Evolutionary conservation across 2,797 vertebrate genomes (phyloP).

Genomic region (Gymnothorax reevesii): DNA sequence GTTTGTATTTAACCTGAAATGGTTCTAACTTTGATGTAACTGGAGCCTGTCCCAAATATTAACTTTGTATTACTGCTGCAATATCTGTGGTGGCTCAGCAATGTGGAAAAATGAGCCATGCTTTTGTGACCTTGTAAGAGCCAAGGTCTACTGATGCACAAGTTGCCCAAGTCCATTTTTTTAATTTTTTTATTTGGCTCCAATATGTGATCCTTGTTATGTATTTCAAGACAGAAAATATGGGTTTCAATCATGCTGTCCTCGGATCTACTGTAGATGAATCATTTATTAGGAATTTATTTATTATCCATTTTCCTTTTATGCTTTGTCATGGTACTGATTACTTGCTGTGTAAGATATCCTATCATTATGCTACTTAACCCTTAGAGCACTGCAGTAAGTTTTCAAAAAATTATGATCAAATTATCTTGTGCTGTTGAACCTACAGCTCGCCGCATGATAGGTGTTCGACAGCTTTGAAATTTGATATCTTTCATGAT

Average conservation of each 20-base stretch:
- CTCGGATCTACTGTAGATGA: not conserved
- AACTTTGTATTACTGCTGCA: conserved; percentile 24
- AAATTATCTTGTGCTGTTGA: too few species aligned
- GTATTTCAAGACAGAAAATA: not conserved
- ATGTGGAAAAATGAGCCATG: conserved; percentile 24
- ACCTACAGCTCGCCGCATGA: too few species aligned
- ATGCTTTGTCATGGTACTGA: not conserved
- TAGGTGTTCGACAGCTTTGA: too few species aligned
- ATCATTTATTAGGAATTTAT: not conserved
- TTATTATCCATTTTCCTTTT: not conserved
- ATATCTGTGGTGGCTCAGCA: conserved; percentile 37
- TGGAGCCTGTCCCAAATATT: not conserved
- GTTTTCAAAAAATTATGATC: too few species aligned
- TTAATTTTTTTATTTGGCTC: not conserved
- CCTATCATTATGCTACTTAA: too few species aligned
- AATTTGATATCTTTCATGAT: too few species aligned
- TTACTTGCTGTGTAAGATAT: not conserved
- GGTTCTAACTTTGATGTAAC: not conserved
- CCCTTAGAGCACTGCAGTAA: too few species aligned
- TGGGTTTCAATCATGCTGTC: not conserved
- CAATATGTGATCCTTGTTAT: not conserved
- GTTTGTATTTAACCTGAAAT: not conserved
- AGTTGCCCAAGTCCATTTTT: not conserved
- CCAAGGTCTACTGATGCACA: not conserved
- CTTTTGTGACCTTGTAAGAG: conserved; percentile 47